Conservation (phyloP, 1,140 invertebrate genomes). For the Drosophila funebris region DNA sequence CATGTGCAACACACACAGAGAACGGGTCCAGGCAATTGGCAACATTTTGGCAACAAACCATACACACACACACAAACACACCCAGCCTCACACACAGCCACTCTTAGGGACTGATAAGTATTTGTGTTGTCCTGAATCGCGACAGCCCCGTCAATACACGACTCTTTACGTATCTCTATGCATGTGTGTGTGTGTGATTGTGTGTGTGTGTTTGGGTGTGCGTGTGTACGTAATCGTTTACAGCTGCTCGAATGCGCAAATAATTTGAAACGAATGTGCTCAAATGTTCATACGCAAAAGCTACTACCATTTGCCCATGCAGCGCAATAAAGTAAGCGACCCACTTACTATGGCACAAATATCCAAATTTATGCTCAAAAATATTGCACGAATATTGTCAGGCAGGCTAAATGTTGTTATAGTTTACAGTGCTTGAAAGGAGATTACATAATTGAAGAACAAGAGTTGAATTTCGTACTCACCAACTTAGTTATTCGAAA, state of each 20-base stretch:
- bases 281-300: constrained; percentile 64
- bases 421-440: too few relatives aligned
- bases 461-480: too few relatives aligned
- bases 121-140: constrained; percentile 54
- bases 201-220: constrained; percentile 17
- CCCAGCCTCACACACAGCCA: constrained; percentile 18
- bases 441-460: too few relatives aligned
- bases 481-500: too few relatives aligned
- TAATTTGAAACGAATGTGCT: constrained; percentile 78
- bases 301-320: constrained; percentile 47
- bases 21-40: constrained; percentile 61
- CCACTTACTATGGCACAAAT: constrained; percentile 23
- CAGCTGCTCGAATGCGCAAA: constrained; percentile 82
- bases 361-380: background rate
- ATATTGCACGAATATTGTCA: background rate
- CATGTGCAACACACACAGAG: constrained; percentile 63
- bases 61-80: constrained; percentile 18
- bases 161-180: background rate
- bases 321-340: constrained; percentile 37
- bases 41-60: constrained; percentile 67
- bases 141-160: constrained; percentile 32
- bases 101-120: constrained; percentile 62
- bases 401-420: too few relatives aligned
- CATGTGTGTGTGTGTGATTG: constrained; percentile 12
- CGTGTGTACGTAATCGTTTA: constrained; percentile 74